Base-by-base conservation (phyloP, 2,888 invertebrate species). In the Blastobasis adustella region DNA sequence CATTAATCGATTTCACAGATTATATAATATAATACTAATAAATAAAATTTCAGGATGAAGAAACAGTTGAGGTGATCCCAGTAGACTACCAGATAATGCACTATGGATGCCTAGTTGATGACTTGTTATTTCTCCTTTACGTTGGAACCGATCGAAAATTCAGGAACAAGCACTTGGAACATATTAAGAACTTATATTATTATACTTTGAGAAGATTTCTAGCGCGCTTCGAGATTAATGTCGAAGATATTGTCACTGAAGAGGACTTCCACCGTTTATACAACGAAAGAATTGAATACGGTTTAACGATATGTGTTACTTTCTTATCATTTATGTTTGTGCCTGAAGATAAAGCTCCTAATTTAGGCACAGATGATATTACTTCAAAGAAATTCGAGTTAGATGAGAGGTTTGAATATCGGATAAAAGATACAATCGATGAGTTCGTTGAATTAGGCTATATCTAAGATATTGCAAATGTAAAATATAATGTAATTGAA, bases 51-150 rank as follows among this genome's bases (percentile, higher is more conserved):
- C 62, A 80, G 78, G 53, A 74, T 5, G 70, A 65, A 10, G 59
- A 61, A 46, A 53, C 69, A 37, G 50, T 53, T 0, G 69, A 77
- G 49, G 60, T 75, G 0, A 61, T 76, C 37, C 58, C 68, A 37
- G 60, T 74, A 0, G 81, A 81, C 54, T 81, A 69, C 43, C 79
- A 81, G 49, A 38, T 73, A 1, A 49, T 69, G 0, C 55, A 66
- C 56, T 72, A 63, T 50, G 76, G 76, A 2, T 65, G 62, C 48
- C 78, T 76, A 0, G 46, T 75, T 0, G 43, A 61, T 5, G 81
- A 81, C 46, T 59, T 81, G 2, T 4, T 78, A 0, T 74, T 66
- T 46, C 73, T 79, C 45, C 66, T 79, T 9, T 68, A 67, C 42
- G 52, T 52, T 4, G 56, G 66, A 6, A 73, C 76, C 0, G 77